Evolutionary conservation across 2,113 vertebrate species (phyloP).

Genomic region (Paralichthys olivaceus): DNA sequence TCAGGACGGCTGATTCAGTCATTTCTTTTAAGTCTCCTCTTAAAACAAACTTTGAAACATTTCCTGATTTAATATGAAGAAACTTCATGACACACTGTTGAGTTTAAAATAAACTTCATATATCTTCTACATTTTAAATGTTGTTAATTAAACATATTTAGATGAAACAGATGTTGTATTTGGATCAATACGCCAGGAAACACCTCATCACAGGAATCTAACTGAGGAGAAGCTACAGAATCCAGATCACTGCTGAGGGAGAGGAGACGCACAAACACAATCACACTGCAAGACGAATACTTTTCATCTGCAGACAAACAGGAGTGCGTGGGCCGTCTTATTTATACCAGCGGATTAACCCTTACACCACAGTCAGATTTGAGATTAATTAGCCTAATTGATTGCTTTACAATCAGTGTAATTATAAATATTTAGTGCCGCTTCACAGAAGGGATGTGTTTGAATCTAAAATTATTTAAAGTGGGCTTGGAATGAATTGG

Average conservation of each 20-base stretch:
- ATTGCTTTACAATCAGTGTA: conserved; percentile 25
- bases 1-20: too few relatives aligned
- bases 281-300: not conserved
- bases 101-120: too few relatives aligned
- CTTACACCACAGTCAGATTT: conserved; percentile 32
- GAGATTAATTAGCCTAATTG: conserved; percentile 52
- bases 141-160: too few relatives aligned
- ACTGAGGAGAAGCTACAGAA: too few relatives aligned
- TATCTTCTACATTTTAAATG: too few relatives aligned
- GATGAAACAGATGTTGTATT: too few relatives aligned
- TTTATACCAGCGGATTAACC: conserved; percentile 55
- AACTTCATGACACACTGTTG: too few relatives aligned
- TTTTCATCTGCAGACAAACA: conserved; percentile 11
- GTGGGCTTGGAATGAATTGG: not conserved
- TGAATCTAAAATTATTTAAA: conserved; percentile 27
- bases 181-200: too few relatives aligned
- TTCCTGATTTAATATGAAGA: too few relatives aligned
- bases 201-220: too few relatives aligned
- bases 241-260: not conserved
- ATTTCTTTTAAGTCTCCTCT: too few relatives aligned
- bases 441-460: conserved; percentile 18
- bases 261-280: not conserved
- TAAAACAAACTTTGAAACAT: too few relatives aligned
- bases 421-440: conserved; percentile 50
- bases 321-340: conserved; percentile 36